phyloP scores from a whole-genome alignment of 2,113 vertebrate species.

The Larimichthys polyactis region DNA sequence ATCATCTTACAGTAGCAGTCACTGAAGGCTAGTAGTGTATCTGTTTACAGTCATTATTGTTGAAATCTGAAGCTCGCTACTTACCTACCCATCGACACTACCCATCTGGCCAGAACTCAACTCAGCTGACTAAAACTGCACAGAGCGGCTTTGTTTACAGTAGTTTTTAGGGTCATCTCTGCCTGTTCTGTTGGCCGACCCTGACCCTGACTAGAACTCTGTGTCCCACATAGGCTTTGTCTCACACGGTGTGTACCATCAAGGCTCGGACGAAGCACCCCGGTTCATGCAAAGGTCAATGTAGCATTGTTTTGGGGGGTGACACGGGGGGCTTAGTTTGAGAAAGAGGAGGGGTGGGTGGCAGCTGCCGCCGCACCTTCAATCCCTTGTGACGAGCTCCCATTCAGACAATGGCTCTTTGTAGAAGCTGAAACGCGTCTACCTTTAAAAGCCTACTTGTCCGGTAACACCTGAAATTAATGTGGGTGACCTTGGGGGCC shows the following conservation, averaged over 20 bases:
- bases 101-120: background rate
- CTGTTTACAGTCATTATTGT: background rate
- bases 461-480: conserved; percentile 76
- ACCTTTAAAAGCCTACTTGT: conserved; percentile 64
- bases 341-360: conserved; percentile 1
- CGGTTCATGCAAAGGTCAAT: conserved; percentile 6
- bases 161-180: background rate
- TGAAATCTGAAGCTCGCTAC: background rate
- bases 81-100: background rate
- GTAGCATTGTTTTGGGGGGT: conserved; percentile 11
- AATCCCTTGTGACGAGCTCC: conserved; percentile 27
- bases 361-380: conserved; percentile 59
- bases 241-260: background rate
- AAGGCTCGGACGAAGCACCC: background rate
- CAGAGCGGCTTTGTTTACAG: conserved; percentile 32
- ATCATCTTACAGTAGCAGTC: conserved; percentile 7
- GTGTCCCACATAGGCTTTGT: conserved; percentile 6
- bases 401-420: conserved; percentile 61
- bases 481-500: conserved; percentile 61
- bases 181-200: background rate
- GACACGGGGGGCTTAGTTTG: background rate
- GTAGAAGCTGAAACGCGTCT: conserved; percentile 36
- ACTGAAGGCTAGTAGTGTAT: background rate
- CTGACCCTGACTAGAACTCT: conserved; percentile 23
- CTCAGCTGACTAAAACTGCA: background rate